A percentile compares a stretch with the other conserved stretches of the same genome.
Evolutionary conservation across 1,140 invertebrate genomes (phyloP).

Genomic region (Colletes latitarsis): DNA sequence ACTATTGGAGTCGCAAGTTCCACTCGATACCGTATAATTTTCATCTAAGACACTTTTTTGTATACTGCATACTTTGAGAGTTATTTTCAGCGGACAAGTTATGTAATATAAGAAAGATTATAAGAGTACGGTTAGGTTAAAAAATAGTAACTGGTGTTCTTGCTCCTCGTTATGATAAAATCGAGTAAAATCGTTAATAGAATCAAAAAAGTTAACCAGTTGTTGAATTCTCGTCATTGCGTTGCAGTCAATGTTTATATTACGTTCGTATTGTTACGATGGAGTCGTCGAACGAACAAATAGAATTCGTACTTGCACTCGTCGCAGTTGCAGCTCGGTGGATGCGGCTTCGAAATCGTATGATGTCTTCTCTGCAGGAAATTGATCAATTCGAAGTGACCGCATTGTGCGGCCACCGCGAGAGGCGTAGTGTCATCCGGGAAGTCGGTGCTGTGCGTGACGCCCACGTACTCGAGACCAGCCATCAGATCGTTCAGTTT

Average conservation of each 20-base stretch:
- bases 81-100: too few species aligned
- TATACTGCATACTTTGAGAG: too few species aligned
- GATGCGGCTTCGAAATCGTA: slow-evolving; percentile 82
- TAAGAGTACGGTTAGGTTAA: neutral
- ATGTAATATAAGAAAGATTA: too few species aligned
- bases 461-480: slow-evolving; percentile 80
- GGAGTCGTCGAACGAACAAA: too few species aligned
- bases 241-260: too few species aligned
- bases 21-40: too few species aligned
- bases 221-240: too few species aligned
- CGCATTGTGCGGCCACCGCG: slow-evolving; percentile 86
- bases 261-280: too few species aligned
- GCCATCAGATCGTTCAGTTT: slow-evolving; percentile 77
- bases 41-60: too few species aligned
- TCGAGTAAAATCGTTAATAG: too few species aligned
- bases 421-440: slow-evolving; percentile 87
- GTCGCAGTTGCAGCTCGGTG: slow-evolving; percentile 83
- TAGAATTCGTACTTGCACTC: slow-evolving; percentile 80
- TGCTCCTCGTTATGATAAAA: neutral
- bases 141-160: neutral
- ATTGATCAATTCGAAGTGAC: slow-evolving; percentile 87
- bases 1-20: too few species aligned
- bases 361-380: slow-evolving; percentile 82
- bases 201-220: too few species aligned
- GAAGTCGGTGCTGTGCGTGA: slow-evolving; percentile 83